Evolutionary conservation across 2,113 vertebrate genomes (phyloP).

Genomic region (Mus musculus): DNA sequence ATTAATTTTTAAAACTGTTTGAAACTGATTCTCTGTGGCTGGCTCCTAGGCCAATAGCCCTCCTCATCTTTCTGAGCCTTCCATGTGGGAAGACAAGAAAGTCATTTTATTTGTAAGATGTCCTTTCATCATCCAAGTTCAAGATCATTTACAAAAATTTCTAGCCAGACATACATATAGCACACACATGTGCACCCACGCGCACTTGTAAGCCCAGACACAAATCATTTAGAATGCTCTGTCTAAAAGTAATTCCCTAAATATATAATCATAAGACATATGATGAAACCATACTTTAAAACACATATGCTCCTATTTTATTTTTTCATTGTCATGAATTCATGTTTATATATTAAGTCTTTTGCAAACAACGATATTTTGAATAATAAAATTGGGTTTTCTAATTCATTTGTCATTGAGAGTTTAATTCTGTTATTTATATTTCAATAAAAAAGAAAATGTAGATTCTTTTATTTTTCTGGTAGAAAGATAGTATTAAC

Average conservation of each 20-base stretch:
- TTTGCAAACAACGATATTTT: background rate
- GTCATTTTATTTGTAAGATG: background rate
- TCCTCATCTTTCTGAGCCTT: too few species aligned
- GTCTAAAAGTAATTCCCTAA: background rate
- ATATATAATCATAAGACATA: background rate
- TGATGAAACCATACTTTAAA: background rate
- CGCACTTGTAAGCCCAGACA: background rate
- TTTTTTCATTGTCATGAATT: background rate
- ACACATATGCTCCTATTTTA: background rate
- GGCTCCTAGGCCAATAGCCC: too few species aligned
- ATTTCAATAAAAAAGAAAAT: background rate
- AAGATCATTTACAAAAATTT: background rate
- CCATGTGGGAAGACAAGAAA: too few species aligned
- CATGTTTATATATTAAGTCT: background rate
- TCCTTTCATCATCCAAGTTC: background rate
- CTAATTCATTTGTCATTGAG: background rate
- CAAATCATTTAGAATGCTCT: background rate
- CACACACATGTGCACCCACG: fast-evolving
- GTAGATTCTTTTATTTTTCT: conserved; percentile 11
- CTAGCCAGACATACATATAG: background rate
- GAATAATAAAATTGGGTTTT: background rate
- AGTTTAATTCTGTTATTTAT: background rate
- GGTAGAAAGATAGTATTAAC: background rate
- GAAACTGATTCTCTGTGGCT: background rate
- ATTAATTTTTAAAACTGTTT: background rate